phyloP scores from a whole-genome alignment of 2,113 vertebrate species.

The Neofelis nebulosa region DNA sequence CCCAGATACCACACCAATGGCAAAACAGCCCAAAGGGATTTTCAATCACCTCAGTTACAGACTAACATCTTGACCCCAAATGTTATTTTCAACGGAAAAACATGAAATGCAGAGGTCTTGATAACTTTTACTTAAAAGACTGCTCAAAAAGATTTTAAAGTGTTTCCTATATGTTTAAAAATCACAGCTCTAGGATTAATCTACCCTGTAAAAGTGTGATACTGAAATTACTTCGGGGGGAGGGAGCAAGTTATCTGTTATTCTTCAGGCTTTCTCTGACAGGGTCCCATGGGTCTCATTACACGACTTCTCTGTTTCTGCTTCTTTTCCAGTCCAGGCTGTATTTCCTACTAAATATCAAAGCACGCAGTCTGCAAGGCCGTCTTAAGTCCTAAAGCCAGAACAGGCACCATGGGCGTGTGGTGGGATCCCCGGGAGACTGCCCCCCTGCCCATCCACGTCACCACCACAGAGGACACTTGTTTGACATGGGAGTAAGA shows the following conservation, averaged over 20 bases:
- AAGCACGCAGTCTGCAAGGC: fast-evolving
- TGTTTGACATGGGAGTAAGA: not conserved
- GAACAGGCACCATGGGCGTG: fast-evolving
- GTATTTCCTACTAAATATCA: not conserved
- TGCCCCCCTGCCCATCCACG: not conserved
- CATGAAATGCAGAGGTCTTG: not conserved
- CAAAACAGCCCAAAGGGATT: not conserved
- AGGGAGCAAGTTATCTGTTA: fast-evolving
- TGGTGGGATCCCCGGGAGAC: not conserved
- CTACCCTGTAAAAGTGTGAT: not conserved
- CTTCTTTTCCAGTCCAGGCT: not conserved
- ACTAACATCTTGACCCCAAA: not conserved
- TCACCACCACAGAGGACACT: not conserved
- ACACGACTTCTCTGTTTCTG: not conserved
- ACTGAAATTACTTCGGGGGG: not conserved
- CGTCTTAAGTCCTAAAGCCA: not conserved
- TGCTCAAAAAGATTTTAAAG: not conserved
- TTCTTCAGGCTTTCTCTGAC: not conserved
- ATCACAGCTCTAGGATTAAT: not conserved
- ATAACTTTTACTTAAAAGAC: not conserved
- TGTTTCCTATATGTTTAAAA: not conserved
- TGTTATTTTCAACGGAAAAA: not conserved
- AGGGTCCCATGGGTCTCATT: too few species aligned
- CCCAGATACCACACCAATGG: too few species aligned
- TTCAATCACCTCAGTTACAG: not conserved